A percentile compares a stretch with the other conserved stretches of the same genome.
Evolutionary conservation across 2,797 vertebrate genomes (phyloP).

Genomic region (Acanthurus lineatus): DNA sequence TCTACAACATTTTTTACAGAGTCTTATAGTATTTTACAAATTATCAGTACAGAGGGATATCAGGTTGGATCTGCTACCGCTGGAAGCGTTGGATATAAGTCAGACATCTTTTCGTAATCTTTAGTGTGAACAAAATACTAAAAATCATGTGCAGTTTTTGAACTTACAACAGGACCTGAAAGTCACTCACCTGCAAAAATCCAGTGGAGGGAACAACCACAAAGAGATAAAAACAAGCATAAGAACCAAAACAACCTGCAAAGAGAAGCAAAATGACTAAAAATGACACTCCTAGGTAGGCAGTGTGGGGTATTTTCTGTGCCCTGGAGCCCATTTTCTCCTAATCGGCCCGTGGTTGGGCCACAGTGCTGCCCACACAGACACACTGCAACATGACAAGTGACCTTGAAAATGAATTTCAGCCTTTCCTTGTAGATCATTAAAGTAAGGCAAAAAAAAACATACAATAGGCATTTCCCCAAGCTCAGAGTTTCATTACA

Average conservation of each 20-base stretch:
- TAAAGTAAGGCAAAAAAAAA: conserved; percentile 47
- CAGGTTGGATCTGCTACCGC: background rate
- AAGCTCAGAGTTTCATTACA: conserved; percentile 67
- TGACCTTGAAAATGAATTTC: conserved; percentile 75
- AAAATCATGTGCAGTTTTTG: background rate
- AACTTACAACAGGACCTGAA: background rate
- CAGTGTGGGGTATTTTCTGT: background rate
- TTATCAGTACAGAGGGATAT: background rate
- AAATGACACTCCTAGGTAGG: background rate
- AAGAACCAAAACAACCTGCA: background rate
- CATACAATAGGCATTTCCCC: conserved; percentile 63
- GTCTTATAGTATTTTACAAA: background rate
- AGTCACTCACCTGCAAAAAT: background rate
- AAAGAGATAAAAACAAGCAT: background rate
- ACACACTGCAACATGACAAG: conserved; percentile 42
- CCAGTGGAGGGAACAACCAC: no score
- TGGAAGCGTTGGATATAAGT: background rate
- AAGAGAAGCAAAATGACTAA: background rate
- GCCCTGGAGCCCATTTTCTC: conserved; percentile 11
- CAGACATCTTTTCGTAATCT: conserved; percentile 4
- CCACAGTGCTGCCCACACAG: conserved; percentile 26
- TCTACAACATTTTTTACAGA: background rate
- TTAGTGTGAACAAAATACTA: background rate
- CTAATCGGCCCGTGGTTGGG: conserved; percentile 19
- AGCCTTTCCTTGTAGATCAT: conserved; percentile 51